Conservation (phyloP, 2,888 invertebrate genomes). For the Ennomos fuscantarius region DNA sequence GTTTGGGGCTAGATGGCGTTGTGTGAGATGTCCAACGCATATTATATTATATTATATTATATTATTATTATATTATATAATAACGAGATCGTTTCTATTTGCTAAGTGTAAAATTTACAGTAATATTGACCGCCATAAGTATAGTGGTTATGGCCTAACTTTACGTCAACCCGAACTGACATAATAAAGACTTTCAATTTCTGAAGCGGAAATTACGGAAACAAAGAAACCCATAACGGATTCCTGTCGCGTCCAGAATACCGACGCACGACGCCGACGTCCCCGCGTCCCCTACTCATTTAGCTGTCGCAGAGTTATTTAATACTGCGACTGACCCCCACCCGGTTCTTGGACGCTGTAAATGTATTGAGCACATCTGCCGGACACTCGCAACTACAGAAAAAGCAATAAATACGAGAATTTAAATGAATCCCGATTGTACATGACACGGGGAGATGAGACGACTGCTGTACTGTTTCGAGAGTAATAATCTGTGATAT, state of each 20-base stretch:
- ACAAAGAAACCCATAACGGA: conserved; percentile 27
- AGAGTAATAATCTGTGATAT: conserved; percentile 6
- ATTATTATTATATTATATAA: too few relatives aligned
- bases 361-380: conserved; percentile 80
- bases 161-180: background rate
- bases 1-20: too few relatives aligned
- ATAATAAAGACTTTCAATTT: conserved; percentile 3
- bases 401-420: conserved; percentile 66
- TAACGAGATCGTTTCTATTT: background rate
- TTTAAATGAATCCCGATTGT: conserved; percentile 55
- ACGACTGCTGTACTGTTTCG: conserved; percentile 16
- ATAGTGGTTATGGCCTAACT: background rate
- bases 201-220: conserved; percentile 8
- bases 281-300: conserved; percentile 79
- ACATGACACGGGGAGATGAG: conserved; percentile 36
- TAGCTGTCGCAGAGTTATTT: conserved; percentile 83
- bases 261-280: conserved; percentile 51
- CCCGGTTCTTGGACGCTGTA: conserved; percentile 62
- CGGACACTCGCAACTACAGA: conserved; percentile 56
- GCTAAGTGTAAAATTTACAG: background rate
- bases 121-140: too few relatives aligned
- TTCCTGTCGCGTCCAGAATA: conserved; percentile 51
- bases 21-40: too few relatives aligned
- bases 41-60: too few relatives aligned
- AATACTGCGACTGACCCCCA: conserved; percentile 80